These are phyloP conservation scores for Cecidostiba fungosa DNA, from an alignment of 2,888 invertebrate species.

Conservation along the genomic window DNA sequence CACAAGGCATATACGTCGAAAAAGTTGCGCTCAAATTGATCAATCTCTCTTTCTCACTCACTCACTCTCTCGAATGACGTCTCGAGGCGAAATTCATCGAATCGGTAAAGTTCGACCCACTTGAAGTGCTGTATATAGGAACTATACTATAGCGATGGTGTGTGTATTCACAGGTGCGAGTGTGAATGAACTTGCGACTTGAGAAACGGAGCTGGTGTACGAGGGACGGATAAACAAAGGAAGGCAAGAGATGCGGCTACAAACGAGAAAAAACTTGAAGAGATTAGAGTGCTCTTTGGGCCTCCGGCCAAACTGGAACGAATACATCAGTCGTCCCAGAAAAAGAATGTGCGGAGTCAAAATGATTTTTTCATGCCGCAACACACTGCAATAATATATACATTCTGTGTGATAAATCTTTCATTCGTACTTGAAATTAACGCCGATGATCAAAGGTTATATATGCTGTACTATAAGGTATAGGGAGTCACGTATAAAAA, in stretches of 20 bases:
- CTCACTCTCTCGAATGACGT: neutral
- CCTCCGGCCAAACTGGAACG: neutral
- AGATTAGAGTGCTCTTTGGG: neutral
- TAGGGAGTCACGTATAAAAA: too few species aligned
- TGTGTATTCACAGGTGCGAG: neutral
- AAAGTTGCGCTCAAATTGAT: slow-evolving; percentile 12
- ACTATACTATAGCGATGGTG: neutral
- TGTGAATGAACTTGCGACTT: neutral
- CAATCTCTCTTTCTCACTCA: neutral
- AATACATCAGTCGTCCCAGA: too few species aligned
- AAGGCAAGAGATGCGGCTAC: neutral
- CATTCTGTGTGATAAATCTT: too few species aligned
- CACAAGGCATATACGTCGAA: too few species aligned
- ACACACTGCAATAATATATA: too few species aligned
- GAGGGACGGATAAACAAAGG: neutral
- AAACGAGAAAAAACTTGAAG: neutral
- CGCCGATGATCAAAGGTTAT: too few species aligned
- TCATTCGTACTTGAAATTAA: too few species aligned
- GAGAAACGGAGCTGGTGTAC: neutral
- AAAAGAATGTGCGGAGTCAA: too few species aligned
- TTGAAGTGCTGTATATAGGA: slow-evolving; percentile 9
- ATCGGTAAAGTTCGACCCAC: slow-evolving; percentile 3
- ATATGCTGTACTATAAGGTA: too few species aligned
- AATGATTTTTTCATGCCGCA: neutral
- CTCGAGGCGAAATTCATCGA: neutral